Conservation (phyloP, 2,797 vertebrate species). For the Bryconaethiops microstoma region DNA sequence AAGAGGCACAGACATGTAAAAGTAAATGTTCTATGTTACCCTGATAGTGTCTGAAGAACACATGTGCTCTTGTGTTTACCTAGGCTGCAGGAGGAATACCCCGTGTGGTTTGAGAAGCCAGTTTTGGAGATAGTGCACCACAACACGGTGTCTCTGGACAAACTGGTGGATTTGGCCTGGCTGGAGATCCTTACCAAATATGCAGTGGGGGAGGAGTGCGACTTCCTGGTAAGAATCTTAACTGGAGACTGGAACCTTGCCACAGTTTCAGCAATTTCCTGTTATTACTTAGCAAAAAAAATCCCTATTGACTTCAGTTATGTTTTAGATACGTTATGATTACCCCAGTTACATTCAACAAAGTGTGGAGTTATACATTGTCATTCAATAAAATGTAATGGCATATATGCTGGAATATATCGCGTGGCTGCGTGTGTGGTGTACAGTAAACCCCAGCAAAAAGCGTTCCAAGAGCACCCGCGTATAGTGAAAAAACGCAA, state of each 20-base stretch:
- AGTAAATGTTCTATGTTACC: background rate
- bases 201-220: slow-evolving; percentile 93
- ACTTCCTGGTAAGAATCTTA: slow-evolving; percentile 87
- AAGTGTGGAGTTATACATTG: too few relatives aligned
- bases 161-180: slow-evolving; percentile 94
- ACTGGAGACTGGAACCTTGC: slow-evolving; percentile 3
- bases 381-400: too few relatives aligned
- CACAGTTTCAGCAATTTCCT: slow-evolving; percentile 26
- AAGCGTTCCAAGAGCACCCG: too few relatives aligned
- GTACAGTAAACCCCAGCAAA: too few relatives aligned
- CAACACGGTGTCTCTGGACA: slow-evolving; percentile 95
- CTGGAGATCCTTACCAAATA: slow-evolving; percentile 98
- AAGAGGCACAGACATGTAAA: background rate
- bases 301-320: too few relatives aligned
- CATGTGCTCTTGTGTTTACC: background rate
- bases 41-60: background rate
- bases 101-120: slow-evolving; percentile 95
- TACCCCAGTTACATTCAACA: too few relatives aligned
- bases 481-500: too few relatives aligned
- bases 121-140: slow-evolving; percentile 97
- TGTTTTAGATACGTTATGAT: too few relatives aligned
- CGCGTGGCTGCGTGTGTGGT: too few relatives aligned
- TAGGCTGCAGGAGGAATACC: slow-evolving; percentile 97
- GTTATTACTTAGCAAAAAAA: background rate
- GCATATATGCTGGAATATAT: too few relatives aligned